These are phyloP conservation scores for Orthosia incerta DNA, from an alignment of 2,888 invertebrate species.

Conservation along the genomic window DNA sequence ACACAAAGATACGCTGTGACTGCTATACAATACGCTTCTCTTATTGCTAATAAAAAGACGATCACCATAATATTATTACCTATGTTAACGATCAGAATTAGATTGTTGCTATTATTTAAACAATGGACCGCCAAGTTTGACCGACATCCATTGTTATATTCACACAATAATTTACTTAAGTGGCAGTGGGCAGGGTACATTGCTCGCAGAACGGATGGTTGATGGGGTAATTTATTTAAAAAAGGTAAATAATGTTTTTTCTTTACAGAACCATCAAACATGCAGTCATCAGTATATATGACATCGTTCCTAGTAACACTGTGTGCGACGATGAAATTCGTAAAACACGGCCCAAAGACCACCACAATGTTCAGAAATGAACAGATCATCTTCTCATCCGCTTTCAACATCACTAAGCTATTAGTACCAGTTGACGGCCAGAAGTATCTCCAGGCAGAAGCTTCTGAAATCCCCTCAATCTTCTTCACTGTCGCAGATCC, in stretches of 20 bases:
- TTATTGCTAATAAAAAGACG: neutral
- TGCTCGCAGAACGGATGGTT: too few relatives aligned
- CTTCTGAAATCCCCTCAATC: constrained; percentile 78
- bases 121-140: neutral
- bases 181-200: too few relatives aligned
- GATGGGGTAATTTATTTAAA: too few relatives aligned
- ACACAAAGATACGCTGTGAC: too few relatives aligned
- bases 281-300: constrained; percentile 25
- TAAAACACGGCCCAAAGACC: neutral
- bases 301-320: constrained; percentile 35
- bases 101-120: neutral
- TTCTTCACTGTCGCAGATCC: constrained; percentile 81
- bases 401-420: constrained; percentile 78
- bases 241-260: neutral
- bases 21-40: too few relatives aligned
- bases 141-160: neutral
- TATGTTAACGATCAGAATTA: neutral
- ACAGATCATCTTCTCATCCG: constrained; percentile 79
- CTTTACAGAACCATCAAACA: constrained; percentile 32
- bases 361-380: constrained; percentile 74
- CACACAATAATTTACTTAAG: neutral
- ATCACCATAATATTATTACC: neutral
- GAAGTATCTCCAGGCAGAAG: constrained; percentile 72
- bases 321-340: constrained; percentile 17
- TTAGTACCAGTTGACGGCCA: constrained; percentile 78